Evolutionary conservation across 1,140 invertebrate genomes (phyloP), one percentile per base, ranked within the genome.

Genomic region (Trichomalopsis sarcophagae): DNA sequence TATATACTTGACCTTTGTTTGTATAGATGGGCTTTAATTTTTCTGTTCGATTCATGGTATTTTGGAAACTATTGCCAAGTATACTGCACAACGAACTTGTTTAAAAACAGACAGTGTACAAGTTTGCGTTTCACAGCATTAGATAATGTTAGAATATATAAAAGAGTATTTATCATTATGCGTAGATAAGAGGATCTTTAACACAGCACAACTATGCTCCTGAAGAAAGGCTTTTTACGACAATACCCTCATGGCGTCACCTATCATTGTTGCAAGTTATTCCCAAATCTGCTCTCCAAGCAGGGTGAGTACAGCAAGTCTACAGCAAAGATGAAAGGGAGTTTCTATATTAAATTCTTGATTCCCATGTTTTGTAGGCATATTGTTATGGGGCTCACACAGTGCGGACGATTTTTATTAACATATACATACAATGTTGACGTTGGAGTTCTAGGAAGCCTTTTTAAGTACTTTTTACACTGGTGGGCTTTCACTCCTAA

Each of bases 371-470:
- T 80, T 84, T 93, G 89, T 86, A 95, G 95, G 85, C 97, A 99
- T 93, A 95, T 98, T 66, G 97, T 98, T 91, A 97, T 99, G 95
- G 98, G 98, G 11, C 96, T 98, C 88, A 98, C 97, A 36, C 96
- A 97, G 89, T 98, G 97, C 93, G 98, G 98, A 11, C 97, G 98
- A 91, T 98, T 97, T 94, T 94, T 99, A 82, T 92, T 99, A 80
- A 98, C 97, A 81, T 98, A 98, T 91, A 97, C 96, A 10, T 95
- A 95, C 86, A 94, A 91, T 55, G 91, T 93, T 86, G 95, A 96
- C 91, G 95, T 94, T 84, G 90, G 90, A 50, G 90, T 90, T 88
- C 92, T 89, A 40, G 85, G 86, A 74, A 62, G 14, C 84, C 88
- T 92, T 47, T 93, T 92, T 86, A 95, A 94, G 90, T 96, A 96